phyloP scores from a whole-genome alignment of 2,113 vertebrate species.

The Saccopteryx bilineata region DNA sequence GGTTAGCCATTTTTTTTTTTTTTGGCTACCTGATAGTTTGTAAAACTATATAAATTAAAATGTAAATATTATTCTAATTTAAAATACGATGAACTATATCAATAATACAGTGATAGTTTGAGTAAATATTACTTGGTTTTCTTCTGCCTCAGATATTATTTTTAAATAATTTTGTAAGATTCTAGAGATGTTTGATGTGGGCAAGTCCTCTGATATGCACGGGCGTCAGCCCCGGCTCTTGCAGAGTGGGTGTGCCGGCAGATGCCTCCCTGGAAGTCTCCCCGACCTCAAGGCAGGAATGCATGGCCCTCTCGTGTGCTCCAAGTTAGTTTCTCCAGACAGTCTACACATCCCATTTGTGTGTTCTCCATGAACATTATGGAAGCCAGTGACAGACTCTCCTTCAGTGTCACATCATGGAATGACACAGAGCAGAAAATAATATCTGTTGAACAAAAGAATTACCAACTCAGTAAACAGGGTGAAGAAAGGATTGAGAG shows the following conservation, averaged over 20 bases:
- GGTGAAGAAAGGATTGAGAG: neutral
- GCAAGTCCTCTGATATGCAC: neutral
- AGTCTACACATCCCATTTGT: neutral
- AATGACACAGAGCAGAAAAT: neutral
- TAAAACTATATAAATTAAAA: conserved; percentile 30
- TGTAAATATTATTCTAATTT: conserved; percentile 46
- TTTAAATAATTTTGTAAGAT: conserved; percentile 19
- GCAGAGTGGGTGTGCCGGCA: neutral
- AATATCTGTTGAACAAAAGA: conserved; percentile 1
- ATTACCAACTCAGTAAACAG: neutral
- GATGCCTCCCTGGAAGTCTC: neutral
- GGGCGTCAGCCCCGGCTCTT: neutral
- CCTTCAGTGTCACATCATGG: neutral
- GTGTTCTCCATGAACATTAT: neutral
- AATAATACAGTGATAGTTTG: neutral
- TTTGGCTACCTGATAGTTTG: neutral
- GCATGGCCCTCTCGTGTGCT: neutral
- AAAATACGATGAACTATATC: neutral
- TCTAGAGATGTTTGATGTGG: neutral
- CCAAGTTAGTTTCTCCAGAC: neutral
- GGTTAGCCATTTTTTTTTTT: neutral
- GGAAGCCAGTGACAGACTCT: neutral
- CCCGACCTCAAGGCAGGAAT: neutral
- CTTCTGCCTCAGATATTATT: neutral
- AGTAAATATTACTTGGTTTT: neutral